Percentiles rank a stretch among this genome's conserved stretches.
phyloP scores from a whole-genome alignment of 2,113 vertebrate genomes.

The Notothenia coriiceps region DNA sequence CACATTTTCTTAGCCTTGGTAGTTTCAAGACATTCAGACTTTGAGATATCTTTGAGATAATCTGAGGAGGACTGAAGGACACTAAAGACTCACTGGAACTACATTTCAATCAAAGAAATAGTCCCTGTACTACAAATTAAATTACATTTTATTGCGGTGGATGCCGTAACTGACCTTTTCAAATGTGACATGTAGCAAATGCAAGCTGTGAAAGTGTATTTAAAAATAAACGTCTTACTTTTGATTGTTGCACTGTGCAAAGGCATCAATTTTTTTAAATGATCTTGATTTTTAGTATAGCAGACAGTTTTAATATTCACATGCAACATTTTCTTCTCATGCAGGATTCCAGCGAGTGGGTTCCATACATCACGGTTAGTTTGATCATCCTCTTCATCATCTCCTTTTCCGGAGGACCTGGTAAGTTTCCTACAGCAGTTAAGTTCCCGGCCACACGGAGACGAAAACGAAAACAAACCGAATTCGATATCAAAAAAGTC shows the following conservation, averaged over 20 bases:
- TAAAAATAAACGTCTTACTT: neutral
- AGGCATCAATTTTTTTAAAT: neutral
- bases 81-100: neutral
- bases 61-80: neutral
- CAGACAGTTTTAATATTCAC: neutral
- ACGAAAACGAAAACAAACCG: too few species aligned
- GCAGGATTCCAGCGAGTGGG: constrained; percentile 82
- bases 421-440: constrained; percentile 68
- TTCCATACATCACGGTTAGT: constrained; percentile 80
- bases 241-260: neutral
- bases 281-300: neutral
- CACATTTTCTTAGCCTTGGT: neutral
- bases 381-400: constrained; percentile 85
- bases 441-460: too few species aligned
- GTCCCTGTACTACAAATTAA: neutral
- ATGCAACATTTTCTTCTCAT: neutral
- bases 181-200: neutral
- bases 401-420: constrained; percentile 85
- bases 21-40: neutral
- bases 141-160: neutral
- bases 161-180: neutral
- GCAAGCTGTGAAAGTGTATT: neutral
- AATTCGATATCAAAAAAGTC: too few species aligned
- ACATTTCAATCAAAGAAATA: neutral
- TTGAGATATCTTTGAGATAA: neutral